Conservation (phyloP, 2,113 vertebrate genomes). For the Ursus arctos region DNA sequence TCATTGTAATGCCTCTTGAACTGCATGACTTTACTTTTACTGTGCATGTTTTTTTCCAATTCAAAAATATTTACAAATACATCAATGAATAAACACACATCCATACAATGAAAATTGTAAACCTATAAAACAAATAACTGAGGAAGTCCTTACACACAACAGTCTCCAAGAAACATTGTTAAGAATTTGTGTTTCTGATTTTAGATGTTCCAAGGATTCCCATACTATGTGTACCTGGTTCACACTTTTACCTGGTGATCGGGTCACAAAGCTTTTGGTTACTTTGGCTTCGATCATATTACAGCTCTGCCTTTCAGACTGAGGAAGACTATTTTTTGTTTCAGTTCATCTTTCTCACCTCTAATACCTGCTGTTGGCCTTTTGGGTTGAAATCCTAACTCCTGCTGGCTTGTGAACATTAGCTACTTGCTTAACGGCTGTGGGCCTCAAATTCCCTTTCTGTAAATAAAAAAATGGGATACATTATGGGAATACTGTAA, state of each 20-base stretch:
- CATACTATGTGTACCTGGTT: not conserved
- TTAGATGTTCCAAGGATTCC: not conserved
- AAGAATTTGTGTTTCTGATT: not conserved
- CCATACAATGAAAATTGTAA: not conserved
- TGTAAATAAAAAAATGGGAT: not conserved
- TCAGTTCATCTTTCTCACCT: not conserved
- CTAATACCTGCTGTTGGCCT: not conserved
- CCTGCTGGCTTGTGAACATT: not conserved
- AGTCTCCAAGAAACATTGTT: not conserved
- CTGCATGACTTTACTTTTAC: not conserved
- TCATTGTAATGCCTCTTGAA: not conserved
- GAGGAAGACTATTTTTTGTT: not conserved
- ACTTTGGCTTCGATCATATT: not conserved
- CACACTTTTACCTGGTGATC: not conserved
- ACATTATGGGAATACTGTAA: not conserved
- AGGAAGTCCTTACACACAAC: not conserved
- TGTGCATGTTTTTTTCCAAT: not conserved
- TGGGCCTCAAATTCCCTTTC: not conserved
- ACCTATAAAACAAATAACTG: not conserved
- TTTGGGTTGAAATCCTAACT: not conserved
- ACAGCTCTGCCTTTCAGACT: not conserved
- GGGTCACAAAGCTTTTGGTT: not conserved
- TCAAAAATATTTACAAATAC: slow-evolving; percentile 16
- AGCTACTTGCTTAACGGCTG: not conserved
- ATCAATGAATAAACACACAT: not conserved